These are phyloP conservation scores for Natator depressus DNA, from an alignment of 2,113 vertebrate species.

Conservation along the genomic window DNA sequence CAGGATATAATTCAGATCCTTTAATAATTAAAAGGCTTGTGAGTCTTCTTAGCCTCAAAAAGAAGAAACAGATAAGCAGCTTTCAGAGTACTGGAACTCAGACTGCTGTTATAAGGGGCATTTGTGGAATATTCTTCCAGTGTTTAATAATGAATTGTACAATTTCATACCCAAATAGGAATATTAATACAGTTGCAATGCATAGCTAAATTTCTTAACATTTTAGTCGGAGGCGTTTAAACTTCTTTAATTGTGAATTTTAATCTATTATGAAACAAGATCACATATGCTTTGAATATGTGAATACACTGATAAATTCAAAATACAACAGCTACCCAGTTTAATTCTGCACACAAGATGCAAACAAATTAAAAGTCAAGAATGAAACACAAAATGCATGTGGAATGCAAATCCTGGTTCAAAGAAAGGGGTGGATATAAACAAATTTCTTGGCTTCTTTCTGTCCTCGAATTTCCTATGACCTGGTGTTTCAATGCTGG, in stretches of 20 bases:
- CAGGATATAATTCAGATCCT: conserved; percentile 27
- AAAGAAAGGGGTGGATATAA: background rate
- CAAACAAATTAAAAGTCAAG: background rate
- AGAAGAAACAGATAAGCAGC: conserved; percentile 60
- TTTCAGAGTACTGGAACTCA: conserved; percentile 55
- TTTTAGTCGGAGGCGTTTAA: background rate
- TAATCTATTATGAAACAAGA: background rate
- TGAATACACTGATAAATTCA: background rate
- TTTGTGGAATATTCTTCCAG: conserved; percentile 2
- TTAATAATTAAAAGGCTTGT: conserved; percentile 63
- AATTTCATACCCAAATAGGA: background rate
- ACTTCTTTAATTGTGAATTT: background rate
- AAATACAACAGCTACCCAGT: background rate
- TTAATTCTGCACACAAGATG: background rate
- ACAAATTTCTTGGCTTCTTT: background rate
- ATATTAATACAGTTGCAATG: background rate
- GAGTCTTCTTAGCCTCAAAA: conserved; percentile 43
- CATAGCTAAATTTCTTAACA: background rate
- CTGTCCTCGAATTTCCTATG: background rate
- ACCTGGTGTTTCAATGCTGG: background rate
- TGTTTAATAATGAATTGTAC: background rate
- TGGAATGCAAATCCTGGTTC: background rate
- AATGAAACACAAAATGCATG: background rate
- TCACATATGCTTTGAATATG: background rate
- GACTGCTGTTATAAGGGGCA: conserved; percentile 43